Base-by-base conservation (phyloP, 2,888 invertebrate species). In the Drosophila nr. fundita region DNA sequence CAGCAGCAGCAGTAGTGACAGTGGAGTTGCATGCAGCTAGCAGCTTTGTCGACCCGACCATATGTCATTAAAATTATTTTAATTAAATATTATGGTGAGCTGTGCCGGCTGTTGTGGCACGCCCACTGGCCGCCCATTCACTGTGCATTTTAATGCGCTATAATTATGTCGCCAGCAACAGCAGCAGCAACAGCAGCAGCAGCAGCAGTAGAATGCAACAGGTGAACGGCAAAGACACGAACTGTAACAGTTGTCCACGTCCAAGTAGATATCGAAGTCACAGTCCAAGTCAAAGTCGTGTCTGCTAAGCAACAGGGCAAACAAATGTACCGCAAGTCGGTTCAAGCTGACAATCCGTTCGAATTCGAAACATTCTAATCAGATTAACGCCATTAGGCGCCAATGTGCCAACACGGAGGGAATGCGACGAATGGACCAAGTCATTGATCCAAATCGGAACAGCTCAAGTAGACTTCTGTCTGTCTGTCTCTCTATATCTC, bases 201-300 rank as follows among this genome's bases (percentile, higher is more conserved):
- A 21, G 21, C 21, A 69, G 34, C 65, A 48, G 38, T 30, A 67
- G 55, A 50, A 55, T 66, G 65, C 67, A 77, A 68, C 76, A 87
- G 87, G 87, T 87, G 87, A 87, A 87, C 73, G 87, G 86, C 87
- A 82, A 80, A 80, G 76, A 83, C 85, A 86, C 89, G 87, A 86
- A 83, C 83, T 64, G 53, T 50, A 54, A 57, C 53, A 72, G 27
- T 59, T 66, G 36, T 18, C 21, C 50, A 30, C 1, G 34, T 49
- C 42, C 32, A 29, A 29, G 48, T 38, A 38, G 24, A 48, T 32
- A n/a, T 54, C 34, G 40, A 30, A 66, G 67, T 76, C 70, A 57
- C 18, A 60, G 66, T 64, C 79, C 50, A 63, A 75, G 52, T 54
- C 68, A 48, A 49, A 52, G 57, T 73, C 63, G 72, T 69, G 74